Evolutionary conservation across 2,888 invertebrate species (phyloP).

Genomic region (Chorisops tibialis): DNA sequence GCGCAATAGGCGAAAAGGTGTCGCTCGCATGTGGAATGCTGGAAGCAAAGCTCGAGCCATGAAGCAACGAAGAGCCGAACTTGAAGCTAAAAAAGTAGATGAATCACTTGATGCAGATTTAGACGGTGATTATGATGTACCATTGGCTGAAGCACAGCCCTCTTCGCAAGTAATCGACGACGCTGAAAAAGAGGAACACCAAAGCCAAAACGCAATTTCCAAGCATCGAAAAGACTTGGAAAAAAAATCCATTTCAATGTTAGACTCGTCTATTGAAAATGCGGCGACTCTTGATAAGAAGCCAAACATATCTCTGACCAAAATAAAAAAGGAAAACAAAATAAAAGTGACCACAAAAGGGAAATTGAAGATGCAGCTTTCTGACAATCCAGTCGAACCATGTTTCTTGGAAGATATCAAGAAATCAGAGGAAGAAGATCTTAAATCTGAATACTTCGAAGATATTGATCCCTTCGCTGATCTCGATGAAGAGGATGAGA

Average conservation of each 20-base stretch:
- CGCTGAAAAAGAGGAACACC: conserved; percentile 3
- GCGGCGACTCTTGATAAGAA: neutral
- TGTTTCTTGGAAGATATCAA: too few species aligned
- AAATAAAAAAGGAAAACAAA: too few species aligned
- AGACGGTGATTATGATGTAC: neutral
- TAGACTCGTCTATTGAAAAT: conserved; percentile 35
- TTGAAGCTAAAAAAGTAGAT: neutral
- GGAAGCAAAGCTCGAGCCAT: neutral
- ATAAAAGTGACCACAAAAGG: neutral
- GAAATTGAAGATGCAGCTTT: neutral
- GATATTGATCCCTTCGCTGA: too few species aligned
- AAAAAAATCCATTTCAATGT: conserved; percentile 39
- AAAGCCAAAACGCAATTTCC: neutral
- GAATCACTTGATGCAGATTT: neutral
- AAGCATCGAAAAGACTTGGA: conserved; percentile 35
- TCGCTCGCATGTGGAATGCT: neutral
- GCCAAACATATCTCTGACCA: too few species aligned
- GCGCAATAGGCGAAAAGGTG: neutral
- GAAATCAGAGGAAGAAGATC: too few species aligned
- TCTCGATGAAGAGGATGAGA: too few species aligned
- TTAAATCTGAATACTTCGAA: too few species aligned
- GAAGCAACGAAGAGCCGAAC: too few species aligned
- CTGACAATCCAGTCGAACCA: too few species aligned
- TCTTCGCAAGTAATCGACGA: neutral
- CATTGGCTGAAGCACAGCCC: neutral